Evolutionary conservation across 2,113 vertebrate genomes (phyloP).

Genomic region (Arenaria interpres): DNA sequence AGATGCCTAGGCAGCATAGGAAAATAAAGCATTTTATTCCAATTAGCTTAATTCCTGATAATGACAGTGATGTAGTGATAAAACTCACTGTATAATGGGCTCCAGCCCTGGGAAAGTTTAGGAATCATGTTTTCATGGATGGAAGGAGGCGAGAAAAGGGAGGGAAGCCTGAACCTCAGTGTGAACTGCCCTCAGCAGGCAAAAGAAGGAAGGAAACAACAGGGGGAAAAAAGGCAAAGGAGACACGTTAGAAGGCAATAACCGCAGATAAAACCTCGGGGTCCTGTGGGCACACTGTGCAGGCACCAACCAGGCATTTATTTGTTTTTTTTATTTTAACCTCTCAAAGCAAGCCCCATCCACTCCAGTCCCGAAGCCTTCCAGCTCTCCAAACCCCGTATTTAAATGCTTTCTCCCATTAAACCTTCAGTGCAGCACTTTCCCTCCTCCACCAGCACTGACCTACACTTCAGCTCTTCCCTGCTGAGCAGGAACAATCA

Average conservation of each 20-base stretch:
- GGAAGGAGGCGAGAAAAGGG: background rate
- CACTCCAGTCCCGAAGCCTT: rapidly evolving
- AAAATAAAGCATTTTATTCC: background rate
- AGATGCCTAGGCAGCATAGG: background rate
- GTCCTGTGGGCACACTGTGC: rapidly evolving
- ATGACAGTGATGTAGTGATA: background rate
- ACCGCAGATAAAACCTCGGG: background rate
- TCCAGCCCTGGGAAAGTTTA: background rate
- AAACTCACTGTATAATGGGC: background rate
- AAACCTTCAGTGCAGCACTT: background rate
- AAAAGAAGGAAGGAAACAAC: background rate
- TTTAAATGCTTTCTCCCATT: background rate
- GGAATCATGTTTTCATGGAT: rapidly evolving
- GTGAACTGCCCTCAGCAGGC: background rate
- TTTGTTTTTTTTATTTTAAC: background rate
- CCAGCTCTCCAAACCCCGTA: background rate
- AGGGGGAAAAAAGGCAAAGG: background rate
- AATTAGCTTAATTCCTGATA: background rate
- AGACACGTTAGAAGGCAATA: rapidly evolving
- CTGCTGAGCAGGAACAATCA: background rate
- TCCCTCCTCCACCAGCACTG: background rate
- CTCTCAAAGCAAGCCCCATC: background rate
- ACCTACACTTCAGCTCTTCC: background rate
- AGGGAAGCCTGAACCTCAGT: background rate
- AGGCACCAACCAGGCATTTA: background rate